phyloP scores from a whole-genome alignment of 2,797 vertebrate genomes.

The Pipistrellus pipistrellus region DNA sequence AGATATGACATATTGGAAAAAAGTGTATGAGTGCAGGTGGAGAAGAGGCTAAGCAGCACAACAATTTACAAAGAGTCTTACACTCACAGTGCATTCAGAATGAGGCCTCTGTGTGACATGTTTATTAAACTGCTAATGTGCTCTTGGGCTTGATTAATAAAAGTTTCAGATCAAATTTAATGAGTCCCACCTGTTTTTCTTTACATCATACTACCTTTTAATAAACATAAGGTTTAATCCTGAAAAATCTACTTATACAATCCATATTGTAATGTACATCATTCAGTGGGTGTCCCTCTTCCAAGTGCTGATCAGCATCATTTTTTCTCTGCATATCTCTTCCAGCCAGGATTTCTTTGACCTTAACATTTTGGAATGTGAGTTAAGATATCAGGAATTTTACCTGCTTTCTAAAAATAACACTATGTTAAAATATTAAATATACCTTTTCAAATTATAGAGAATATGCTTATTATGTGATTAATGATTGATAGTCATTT shows the following conservation, averaged over 20 bases:
- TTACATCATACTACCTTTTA: not conserved
- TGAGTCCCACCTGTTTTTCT: not conserved
- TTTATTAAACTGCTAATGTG: not conserved
- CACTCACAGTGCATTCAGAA: constrained; percentile 1
- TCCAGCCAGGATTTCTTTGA: not conserved
- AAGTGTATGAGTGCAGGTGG: not conserved
- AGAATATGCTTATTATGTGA: not conserved
- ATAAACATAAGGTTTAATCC: not conserved
- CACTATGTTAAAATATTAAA: not conserved
- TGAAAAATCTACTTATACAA: not conserved
- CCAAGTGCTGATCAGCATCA: not conserved
- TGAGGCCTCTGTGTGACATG: not conserved
- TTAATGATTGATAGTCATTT: not conserved
- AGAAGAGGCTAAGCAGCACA: not conserved
- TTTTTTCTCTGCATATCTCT: not conserved
- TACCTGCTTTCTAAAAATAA: constrained; percentile 47
- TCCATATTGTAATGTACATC: not conserved
- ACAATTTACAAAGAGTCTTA: not conserved
- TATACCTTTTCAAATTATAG: not conserved
- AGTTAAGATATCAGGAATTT: not conserved
- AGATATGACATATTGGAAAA: not conserved
- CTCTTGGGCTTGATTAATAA: constrained; percentile 7
- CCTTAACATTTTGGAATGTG: not conserved
- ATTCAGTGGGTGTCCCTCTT: not conserved
- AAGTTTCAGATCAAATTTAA: not conserved